phyloP scores from a whole-genome alignment of 35 echinoderm and acorn worm genomes.

The Holothuria glaberrima region DNA sequence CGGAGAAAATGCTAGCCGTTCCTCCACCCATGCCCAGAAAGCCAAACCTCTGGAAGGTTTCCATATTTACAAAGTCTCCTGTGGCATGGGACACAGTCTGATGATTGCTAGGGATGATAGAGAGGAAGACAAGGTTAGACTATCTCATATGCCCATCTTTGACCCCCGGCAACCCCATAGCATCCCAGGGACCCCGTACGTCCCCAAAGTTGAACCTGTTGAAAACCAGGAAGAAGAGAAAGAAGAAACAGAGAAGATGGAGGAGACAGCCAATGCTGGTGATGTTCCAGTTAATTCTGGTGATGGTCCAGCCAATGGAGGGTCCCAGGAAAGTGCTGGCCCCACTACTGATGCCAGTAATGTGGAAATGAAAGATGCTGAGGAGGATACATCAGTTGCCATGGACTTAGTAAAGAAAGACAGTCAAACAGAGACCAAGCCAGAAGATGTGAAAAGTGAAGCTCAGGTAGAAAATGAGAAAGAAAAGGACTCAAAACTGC shows the following conservation, averaged over 20 bases:
- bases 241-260: background rate
- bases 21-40: constrained; percentile 84
- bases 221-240: constrained; percentile 29
- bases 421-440: too few relatives aligned
- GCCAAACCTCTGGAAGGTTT: constrained; percentile 76
- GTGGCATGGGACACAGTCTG: constrained; percentile 84
- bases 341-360: background rate
- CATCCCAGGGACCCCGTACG: constrained; percentile 54
- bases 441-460: too few relatives aligned
- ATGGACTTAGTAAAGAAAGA: too few relatives aligned
- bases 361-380: too few relatives aligned
- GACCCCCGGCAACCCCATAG: constrained; percentile 45
- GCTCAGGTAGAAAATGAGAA: too few relatives aligned
- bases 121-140: constrained; percentile 68
- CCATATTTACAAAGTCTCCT: constrained; percentile 75
- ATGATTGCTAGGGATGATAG: constrained; percentile 81
- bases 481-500: too few relatives aligned
- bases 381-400: too few relatives aligned
- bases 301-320: background rate
- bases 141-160: constrained; percentile 49
- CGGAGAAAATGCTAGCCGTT: constrained; percentile 77
- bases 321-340: background rate
- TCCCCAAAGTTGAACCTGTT: background rate
- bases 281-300: background rate
- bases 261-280: background rate